Percentiles rank a stretch among this genome's conserved stretches.
These are phyloP conservation scores for Lasioglossum marginatum DNA, from an alignment of 2,888 invertebrate species.

Conservation along the genomic window DNA sequence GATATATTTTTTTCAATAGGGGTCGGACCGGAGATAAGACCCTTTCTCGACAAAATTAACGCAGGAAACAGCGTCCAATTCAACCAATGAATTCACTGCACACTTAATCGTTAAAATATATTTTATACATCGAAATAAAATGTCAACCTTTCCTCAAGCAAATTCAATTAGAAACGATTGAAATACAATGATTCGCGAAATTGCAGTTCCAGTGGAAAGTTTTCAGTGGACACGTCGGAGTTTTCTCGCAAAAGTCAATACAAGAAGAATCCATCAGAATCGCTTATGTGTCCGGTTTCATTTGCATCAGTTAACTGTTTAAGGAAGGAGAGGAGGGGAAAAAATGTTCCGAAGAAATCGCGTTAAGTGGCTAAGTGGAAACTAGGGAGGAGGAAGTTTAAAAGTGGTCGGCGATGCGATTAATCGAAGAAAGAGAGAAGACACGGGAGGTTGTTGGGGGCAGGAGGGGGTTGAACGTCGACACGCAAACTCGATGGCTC, in stretches of 20 bases:
- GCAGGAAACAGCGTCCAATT: too few species aligned
- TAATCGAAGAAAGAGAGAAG: conserved; percentile 41
- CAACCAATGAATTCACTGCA: too few species aligned
- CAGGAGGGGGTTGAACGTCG: conserved; percentile 11
- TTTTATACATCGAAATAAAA: too few species aligned
- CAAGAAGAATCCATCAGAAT: neutral
- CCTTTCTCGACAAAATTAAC: too few species aligned
- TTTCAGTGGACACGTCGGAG: too few species aligned
- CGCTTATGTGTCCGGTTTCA: neutral
- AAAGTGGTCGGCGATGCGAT: conserved; percentile 45
- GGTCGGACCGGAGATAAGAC: too few species aligned
- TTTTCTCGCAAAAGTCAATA: neutral
- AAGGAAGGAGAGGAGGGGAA: neutral
- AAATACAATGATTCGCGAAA: too few species aligned
- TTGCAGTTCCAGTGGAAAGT: too few species aligned
- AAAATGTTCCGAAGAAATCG: conserved; percentile 24
- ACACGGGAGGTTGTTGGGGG: conserved; percentile 10
- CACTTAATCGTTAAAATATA: too few species aligned
- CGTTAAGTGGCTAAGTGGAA: conserved; percentile 37
- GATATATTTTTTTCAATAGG: too few species aligned
- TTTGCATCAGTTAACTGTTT: conserved; percentile 1
- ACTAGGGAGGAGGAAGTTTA: conserved; percentile 29
- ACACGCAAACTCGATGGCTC: conserved; percentile 57
- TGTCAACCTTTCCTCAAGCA: neutral
- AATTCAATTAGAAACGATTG: neutral